A percentile compares a stretch with the other conserved stretches of the same genome.
These are phyloP conservation scores for Oplegnathus fasciatus DNA, from an alignment of 2,113 vertebrate genomes.

Conservation along the genomic window DNA sequence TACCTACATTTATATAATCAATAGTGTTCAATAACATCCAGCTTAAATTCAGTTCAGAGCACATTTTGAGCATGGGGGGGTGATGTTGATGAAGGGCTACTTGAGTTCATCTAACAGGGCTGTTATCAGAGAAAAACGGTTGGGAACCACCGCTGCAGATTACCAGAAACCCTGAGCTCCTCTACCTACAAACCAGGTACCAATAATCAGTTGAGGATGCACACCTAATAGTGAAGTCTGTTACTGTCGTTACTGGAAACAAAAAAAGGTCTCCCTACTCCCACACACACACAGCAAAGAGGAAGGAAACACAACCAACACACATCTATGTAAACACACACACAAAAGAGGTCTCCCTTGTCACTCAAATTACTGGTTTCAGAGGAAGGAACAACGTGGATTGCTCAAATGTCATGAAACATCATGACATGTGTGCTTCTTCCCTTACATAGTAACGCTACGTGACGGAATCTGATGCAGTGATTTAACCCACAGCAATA, in stretches of 20 bases:
- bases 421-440: constrained; percentile 25
- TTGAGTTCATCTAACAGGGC: not conserved
- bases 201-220: not conserved
- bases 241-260: constrained; percentile 46
- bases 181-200: not conserved
- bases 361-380: not conserved
- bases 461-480: not conserved
- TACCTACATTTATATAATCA: not conserved
- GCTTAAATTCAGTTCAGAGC: not conserved
- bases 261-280: not conserved
- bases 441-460: constrained; percentile 24
- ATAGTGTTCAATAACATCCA: not conserved
- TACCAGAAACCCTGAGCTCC: constrained; percentile 10
- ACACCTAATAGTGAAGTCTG: constrained; percentile 1
- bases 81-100: not conserved
- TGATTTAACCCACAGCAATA: not conserved
- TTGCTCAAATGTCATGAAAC: constrained; percentile 57
- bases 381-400: constrained; percentile 48
- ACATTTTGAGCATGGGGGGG: not conserved
- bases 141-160: not conserved
- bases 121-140: not conserved
- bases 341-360: not conserved
- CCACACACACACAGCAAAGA: constrained; percentile 37
- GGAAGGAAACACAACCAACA: constrained; percentile 55
- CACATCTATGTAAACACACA: constrained; percentile 1